Evolutionary conservation across 2,888 invertebrate genomes (phyloP).

Genomic region (Xanthia icteritia): DNA sequence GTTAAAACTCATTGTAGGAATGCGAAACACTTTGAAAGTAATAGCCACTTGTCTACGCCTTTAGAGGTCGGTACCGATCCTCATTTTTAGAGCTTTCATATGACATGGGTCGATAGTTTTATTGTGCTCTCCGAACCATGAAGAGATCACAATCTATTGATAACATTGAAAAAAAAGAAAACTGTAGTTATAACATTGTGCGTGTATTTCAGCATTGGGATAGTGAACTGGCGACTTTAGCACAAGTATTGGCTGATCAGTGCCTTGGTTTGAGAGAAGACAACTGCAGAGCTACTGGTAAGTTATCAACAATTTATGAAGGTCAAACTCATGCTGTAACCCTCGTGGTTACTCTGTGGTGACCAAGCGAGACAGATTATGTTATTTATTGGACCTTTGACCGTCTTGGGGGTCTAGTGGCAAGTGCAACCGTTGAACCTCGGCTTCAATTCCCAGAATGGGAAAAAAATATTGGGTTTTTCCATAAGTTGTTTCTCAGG

Average conservation of each 20-base stretch:
- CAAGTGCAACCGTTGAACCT: not conserved
- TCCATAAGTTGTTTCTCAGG: not conserved
- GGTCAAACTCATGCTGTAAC: not conserved
- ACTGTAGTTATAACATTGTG: not conserved
- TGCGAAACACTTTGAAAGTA: not conserved
- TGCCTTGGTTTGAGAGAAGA: constrained; percentile 37
- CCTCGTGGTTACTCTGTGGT: not conserved
- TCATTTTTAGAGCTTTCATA: not conserved
- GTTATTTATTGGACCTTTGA: not conserved
- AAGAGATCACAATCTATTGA: not conserved
- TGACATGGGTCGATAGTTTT: not conserved
- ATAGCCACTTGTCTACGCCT: not conserved
- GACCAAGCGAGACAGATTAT: not conserved
- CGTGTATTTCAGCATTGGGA: constrained; percentile 50
- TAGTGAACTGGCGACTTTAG: constrained; percentile 49
- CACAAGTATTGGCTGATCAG: constrained; percentile 55
- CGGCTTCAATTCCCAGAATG: not conserved
- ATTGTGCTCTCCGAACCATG: not conserved
- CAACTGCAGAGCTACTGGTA: constrained; percentile 52
- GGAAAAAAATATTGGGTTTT: not conserved
- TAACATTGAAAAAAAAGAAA: not conserved
- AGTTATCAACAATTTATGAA: constrained; percentile 6
- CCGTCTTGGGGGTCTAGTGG: not conserved
- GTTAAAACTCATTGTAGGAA: not conserved
- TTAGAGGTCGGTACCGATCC: no score